Conservation (phyloP, 2,113 vertebrate species). For the Chlorodrepanis virens region DNA sequence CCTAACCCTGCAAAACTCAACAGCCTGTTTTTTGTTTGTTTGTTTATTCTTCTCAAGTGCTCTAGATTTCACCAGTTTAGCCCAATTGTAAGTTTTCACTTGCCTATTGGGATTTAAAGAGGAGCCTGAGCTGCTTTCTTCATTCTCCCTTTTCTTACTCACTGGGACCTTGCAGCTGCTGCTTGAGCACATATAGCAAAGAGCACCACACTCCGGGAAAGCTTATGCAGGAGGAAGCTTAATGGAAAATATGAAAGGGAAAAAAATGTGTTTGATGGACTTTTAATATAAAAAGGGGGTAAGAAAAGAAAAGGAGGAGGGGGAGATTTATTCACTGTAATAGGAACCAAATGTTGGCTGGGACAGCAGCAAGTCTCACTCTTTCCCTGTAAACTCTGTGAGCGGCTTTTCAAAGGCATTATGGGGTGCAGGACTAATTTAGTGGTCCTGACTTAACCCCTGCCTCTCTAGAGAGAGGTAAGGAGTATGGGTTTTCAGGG, state of each 20-base stretch:
- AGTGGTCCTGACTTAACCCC: constrained; percentile 60
- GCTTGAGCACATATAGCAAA: constrained; percentile 32
- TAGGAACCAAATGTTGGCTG: constrained; percentile 86
- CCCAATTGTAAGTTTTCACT: not conserved
- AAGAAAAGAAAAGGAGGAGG: constrained; percentile 9
- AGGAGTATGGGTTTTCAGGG: not conserved
- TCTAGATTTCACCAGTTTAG: constrained; percentile 15
- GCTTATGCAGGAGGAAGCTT: constrained; percentile 36
- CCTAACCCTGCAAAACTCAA: not conserved
- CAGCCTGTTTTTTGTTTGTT: not conserved
- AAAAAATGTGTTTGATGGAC: constrained; percentile 77
- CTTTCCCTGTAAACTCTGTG: constrained; percentile 66
- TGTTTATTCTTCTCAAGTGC: constrained; percentile 22
- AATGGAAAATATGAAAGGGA: constrained; percentile 71
- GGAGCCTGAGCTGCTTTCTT: not conserved
- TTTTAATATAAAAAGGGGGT: constrained; percentile 73
- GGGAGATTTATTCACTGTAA: constrained; percentile 76
- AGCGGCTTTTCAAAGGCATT: constrained; percentile 60
- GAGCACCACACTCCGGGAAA: constrained; percentile 32
- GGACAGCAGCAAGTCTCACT: constrained; percentile 63
- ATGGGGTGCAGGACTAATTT: not conserved
- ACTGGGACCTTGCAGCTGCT: not conserved
- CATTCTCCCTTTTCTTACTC: not conserved
- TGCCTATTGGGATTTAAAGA: not conserved
- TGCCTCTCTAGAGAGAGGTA: not conserved